phyloP scores from a whole-genome alignment of 1,140 invertebrate genomes.

The Berghia stephanieae region DNA sequence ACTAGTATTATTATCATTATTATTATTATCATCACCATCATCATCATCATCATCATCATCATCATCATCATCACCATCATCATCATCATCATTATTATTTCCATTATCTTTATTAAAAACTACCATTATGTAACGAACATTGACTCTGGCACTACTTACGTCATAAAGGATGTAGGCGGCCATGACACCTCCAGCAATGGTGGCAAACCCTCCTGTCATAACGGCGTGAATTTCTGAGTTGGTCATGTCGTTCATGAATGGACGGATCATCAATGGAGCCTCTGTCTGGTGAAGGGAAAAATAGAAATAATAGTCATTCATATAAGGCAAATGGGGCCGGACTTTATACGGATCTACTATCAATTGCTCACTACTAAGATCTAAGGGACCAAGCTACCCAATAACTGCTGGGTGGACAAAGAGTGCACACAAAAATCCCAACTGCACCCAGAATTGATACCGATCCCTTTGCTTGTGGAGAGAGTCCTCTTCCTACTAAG shows the following conservation, averaged over 20 bases:
- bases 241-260: constrained; percentile 59
- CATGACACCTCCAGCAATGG: constrained; percentile 61
- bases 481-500: too few relatives aligned
- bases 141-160: too few relatives aligned
- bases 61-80: not conserved
- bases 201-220: constrained; percentile 64
- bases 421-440: not conserved
- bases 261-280: constrained; percentile 60
- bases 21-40: not conserved
- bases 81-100: constrained; percentile 1
- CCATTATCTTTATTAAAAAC: too few relatives aligned
- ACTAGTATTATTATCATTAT: not conserved
- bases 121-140: too few relatives aligned
- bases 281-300: constrained; percentile 52
- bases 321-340: too few relatives aligned
- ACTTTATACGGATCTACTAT: too few relatives aligned
- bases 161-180: constrained; percentile 58
- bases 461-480: not conserved
- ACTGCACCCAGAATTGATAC: not conserved
- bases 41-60: constrained; percentile 5
- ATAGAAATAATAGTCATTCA: too few relatives aligned
- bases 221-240: constrained; percentile 63
- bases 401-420: not conserved
- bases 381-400: too few relatives aligned
- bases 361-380: too few relatives aligned